phyloP scores from a whole-genome alignment of 2,888 invertebrate genomes.

The Drosophila maculinotata region DNA sequence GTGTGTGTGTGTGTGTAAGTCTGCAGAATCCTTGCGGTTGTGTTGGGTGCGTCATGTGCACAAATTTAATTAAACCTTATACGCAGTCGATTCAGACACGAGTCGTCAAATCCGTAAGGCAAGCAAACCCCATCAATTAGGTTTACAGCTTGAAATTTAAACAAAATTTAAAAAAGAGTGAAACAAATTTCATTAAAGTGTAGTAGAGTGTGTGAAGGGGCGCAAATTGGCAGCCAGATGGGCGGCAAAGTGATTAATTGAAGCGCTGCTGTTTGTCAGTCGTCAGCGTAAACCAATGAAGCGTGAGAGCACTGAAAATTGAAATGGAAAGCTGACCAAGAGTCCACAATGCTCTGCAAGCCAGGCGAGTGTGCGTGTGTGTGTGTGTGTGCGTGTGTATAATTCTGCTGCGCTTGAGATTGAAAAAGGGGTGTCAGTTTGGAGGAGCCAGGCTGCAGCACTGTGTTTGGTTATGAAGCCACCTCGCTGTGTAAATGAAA shows the following conservation, averaged over 20 bases:
- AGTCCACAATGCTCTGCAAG: constrained; percentile 34
- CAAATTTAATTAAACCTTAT: constrained; percentile 64
- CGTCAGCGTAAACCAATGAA: constrained; percentile 54
- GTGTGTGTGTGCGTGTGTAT: constrained; percentile 7
- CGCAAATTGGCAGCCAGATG: neutral
- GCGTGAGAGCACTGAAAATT: constrained; percentile 51
- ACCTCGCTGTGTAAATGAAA: constrained; percentile 58
- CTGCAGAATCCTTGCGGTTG: constrained; percentile 34
- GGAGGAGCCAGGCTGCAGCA: constrained; percentile 3
- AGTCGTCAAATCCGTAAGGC: constrained; percentile 10
- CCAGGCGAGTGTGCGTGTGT: constrained; percentile 11
- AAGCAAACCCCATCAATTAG: constrained; percentile 55
- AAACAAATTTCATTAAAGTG: constrained; percentile 11
- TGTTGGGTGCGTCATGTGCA: constrained; percentile 50
- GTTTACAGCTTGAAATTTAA: constrained; percentile 54
- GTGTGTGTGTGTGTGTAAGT: neutral
- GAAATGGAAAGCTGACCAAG: constrained; percentile 47
- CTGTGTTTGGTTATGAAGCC: constrained; percentile 35
- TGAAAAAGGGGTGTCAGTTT: constrained; percentile 3
- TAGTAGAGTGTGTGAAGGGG: constrained; percentile 1
- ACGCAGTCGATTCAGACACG: constrained; percentile 43
- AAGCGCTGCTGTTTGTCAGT: constrained; percentile 60
- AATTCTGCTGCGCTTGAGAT: constrained; percentile 6
- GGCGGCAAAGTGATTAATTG: constrained; percentile 62
- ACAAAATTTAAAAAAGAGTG: constrained; percentile 13